These are phyloP conservation scores for Elephas maximus DNA, from an alignment of 2,113 vertebrate genomes.

Conservation along the genomic window DNA sequence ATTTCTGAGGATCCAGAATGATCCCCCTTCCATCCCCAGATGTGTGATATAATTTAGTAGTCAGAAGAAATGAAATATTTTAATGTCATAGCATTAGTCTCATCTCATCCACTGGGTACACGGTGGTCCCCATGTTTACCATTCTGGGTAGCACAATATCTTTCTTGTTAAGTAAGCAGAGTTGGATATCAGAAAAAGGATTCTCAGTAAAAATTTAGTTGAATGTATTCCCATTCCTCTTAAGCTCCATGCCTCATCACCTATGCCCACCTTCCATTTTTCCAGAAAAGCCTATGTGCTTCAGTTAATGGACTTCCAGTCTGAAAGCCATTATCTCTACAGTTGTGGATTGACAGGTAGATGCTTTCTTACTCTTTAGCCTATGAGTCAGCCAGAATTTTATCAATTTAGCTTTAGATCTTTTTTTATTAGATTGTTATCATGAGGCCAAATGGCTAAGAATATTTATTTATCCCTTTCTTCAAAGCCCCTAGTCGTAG, in stretches of 20 bases:
- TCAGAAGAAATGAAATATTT: slow-evolving; percentile 38
- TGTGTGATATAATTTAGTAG: neutral
- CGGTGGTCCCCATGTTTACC: neutral
- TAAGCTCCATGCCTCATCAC: neutral
- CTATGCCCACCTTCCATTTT: neutral
- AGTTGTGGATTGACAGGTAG: neutral
- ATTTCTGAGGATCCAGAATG: neutral
- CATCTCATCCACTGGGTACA: neutral
- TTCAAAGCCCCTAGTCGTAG: neutral
- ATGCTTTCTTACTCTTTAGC: slow-evolving; percentile 25
- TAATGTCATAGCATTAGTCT: neutral
- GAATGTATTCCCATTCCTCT: neutral
- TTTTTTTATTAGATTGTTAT: neutral
- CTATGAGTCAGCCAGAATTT: neutral
- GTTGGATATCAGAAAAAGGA: neutral
- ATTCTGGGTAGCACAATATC: neutral
- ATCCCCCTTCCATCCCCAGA: neutral
- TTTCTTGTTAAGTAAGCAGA: slow-evolving; percentile 12
- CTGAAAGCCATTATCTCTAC: neutral
- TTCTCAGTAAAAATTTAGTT: neutral
- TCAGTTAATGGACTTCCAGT: slow-evolving; percentile 5
- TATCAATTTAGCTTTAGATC: neutral
- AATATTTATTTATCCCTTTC: neutral
- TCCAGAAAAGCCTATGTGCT: neutral
- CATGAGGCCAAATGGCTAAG: neutral